These are phyloP conservation scores for Lutraria lutraria DNA, from an alignment of 2,888 invertebrate species.

Conservation along the genomic window DNA sequence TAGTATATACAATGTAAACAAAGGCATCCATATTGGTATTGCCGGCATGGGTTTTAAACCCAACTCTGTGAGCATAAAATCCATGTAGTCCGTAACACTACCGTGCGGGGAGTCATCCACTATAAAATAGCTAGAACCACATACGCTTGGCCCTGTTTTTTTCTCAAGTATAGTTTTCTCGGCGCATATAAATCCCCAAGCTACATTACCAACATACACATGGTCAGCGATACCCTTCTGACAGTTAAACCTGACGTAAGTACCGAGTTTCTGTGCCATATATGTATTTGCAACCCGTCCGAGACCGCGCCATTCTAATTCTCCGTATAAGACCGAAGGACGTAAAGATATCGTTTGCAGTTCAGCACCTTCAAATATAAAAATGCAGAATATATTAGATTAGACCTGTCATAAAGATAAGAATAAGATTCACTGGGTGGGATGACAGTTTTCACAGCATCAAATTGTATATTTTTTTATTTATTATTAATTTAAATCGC, in stretches of 20 bases:
- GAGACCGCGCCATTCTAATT: conserved; percentile 19
- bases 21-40: conserved; percentile 81
- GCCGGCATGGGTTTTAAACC: conserved; percentile 73
- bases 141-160: conserved; percentile 82
- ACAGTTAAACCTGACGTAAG: conserved; percentile 88
- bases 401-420: not conserved
- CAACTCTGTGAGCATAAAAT: conserved; percentile 40
- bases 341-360: conserved; percentile 37
- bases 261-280: conserved; percentile 87
- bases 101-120: conserved; percentile 89
- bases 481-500: too few species aligned
- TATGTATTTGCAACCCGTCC: conserved; percentile 83
- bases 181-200: conserved; percentile 90
- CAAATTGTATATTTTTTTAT: too few species aligned
- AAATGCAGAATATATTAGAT: not conserved
- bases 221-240: conserved; percentile 87
- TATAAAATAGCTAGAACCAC: conserved; percentile 88
- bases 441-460: too few species aligned
- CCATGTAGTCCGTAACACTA: conserved; percentile 88
- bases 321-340: conserved; percentile 42
- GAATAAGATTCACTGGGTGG: too few species aligned
- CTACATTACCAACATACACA: conserved; percentile 89
- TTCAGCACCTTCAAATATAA: conserved; percentile 18
- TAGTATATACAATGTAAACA: conserved; percentile 72
- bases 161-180: conserved; percentile 88